phyloP scores from a whole-genome alignment of 2,888 invertebrate species.

The Cyaniris semiargus region DNA sequence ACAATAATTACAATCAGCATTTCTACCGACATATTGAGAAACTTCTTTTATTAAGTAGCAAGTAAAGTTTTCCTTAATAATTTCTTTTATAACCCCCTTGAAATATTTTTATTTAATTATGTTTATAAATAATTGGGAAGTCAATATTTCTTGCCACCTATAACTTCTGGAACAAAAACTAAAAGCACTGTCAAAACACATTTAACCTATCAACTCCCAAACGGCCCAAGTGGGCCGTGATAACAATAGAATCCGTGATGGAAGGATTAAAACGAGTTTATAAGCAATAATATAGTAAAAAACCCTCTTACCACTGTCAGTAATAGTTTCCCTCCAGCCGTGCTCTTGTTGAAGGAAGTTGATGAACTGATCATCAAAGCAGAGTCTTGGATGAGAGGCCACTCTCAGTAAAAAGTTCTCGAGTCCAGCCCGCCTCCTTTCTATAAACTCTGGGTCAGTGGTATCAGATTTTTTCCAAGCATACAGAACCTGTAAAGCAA shows the following conservation, averaged over 20 bases:
- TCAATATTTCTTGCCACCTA: neutral
- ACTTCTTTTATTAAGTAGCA: neutral
- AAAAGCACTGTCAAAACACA: neutral
- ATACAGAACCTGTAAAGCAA: conserved; percentile 75
- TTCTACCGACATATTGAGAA: neutral
- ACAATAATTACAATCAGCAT: neutral
- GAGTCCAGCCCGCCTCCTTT: conserved; percentile 88
- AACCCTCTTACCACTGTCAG: conserved; percentile 82
- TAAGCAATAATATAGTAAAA: neutral
- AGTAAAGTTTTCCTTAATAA: no score
- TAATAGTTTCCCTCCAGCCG: conserved; percentile 88
- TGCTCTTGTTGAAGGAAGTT: conserved; percentile 89
- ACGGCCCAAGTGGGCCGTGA: no score
- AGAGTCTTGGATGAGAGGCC: conserved; percentile 86
- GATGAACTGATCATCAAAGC: conserved; percentile 87
- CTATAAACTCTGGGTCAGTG: conserved; percentile 91
- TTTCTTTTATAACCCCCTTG: neutral
- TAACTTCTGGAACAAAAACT: no score
- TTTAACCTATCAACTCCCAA: no score
- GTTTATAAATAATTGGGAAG: no score
- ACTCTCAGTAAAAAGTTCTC: conserved; percentile 90
- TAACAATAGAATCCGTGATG: no score
- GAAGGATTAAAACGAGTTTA: neutral
- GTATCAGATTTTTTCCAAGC: conserved; percentile 92
- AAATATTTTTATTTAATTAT: neutral